Evolutionary conservation across 2,113 vertebrate species (phyloP).

Genomic region (Apodemus speciosus): DNA sequence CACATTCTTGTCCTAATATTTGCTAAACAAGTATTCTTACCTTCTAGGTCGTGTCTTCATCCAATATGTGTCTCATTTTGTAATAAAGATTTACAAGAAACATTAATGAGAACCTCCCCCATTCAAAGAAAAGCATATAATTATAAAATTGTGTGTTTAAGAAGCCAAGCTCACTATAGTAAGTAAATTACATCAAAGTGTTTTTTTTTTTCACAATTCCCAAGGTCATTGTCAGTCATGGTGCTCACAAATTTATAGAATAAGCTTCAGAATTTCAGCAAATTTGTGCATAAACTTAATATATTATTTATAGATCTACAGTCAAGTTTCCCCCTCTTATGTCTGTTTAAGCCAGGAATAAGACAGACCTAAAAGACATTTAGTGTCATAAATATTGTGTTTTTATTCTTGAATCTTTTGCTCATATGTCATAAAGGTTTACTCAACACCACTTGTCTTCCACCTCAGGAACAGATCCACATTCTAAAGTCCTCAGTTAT

Average conservation of each 20-base stretch:
- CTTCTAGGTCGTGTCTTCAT: background rate
- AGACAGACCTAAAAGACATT: background rate
- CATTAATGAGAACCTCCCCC: background rate
- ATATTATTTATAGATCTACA: background rate
- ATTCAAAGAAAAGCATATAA: background rate
- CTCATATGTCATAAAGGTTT: background rate
- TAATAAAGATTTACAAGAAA: background rate
- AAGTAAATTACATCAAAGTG: background rate
- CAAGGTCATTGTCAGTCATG: rapidly evolving
- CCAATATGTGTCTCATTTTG: background rate
- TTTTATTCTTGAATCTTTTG: background rate
- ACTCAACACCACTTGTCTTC: background rate
- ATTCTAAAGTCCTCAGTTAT: too few relatives aligned
- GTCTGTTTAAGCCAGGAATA: background rate
- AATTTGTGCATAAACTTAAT: background rate
- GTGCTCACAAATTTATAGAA: background rate
- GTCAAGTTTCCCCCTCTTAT: background rate
- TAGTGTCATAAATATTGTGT: background rate
- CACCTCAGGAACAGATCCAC: background rate
- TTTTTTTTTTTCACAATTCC: background rate
- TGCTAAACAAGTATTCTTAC: background rate
- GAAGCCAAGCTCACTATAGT: background rate
- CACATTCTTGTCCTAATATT: background rate
- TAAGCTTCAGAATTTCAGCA: background rate
- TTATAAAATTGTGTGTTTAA: background rate